These are phyloP conservation scores for Etheostoma perlongum DNA, from an alignment of 2,797 vertebrate genomes.

Conservation along the genomic window DNA sequence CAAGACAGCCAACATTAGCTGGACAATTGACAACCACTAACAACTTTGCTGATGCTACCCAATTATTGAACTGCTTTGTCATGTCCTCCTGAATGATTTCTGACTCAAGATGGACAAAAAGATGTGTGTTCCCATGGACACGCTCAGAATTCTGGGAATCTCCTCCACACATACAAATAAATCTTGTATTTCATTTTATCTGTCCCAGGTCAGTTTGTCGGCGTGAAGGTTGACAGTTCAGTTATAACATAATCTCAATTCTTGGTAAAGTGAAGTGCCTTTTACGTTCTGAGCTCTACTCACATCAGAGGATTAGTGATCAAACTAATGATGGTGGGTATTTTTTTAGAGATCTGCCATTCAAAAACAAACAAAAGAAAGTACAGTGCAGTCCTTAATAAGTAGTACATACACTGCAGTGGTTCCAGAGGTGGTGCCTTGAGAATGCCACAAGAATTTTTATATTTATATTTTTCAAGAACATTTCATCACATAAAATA, in stretches of 20 bases:
- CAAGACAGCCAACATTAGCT: slow-evolving; percentile 15
- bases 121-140: slow-evolving; percentile 3
- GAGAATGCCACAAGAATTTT: background rate
- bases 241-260: slow-evolving; percentile 66
- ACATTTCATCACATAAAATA: background rate
- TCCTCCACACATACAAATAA: slow-evolving; percentile 2
- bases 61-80: slow-evolving; percentile 37
- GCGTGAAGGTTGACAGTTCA: slow-evolving; percentile 48
- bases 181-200: slow-evolving; percentile 3
- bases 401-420: background rate
- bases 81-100: slow-evolving; percentile 22
- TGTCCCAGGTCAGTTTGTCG: slow-evolving; percentile 24
- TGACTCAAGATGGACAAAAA: slow-evolving; percentile 14
- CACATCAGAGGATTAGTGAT: slow-evolving; percentile 60
- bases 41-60: slow-evolving; percentile 12
- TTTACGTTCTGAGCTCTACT: slow-evolving; percentile 44
- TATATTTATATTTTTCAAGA: background rate
- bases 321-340: slow-evolving; percentile 65
- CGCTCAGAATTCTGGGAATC: slow-evolving; percentile 14
- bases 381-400: background rate
- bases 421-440: background rate
- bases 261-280: slow-evolving; percentile 43
- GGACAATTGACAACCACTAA: slow-evolving; percentile 23
- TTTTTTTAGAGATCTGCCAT: slow-evolving; percentile 35
- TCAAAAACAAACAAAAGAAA: slow-evolving; percentile 35